Base-by-base conservation (phyloP, 2,797 vertebrate species). In the Clarias fuscus region DNA sequence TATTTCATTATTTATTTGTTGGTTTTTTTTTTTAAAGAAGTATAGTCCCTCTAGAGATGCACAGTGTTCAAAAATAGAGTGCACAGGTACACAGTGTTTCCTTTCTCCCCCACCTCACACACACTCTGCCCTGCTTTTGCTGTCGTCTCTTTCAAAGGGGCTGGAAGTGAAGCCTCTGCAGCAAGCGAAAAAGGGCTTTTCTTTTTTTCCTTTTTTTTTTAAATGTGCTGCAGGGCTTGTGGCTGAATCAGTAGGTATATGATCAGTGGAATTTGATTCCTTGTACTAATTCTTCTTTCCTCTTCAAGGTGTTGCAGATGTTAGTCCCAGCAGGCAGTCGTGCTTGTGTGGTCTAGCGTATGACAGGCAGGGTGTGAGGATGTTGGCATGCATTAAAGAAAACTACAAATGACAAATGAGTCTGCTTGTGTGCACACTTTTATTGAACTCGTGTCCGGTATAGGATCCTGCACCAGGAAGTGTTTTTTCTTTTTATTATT, bases 21-120 rank as follows among this genome's bases (percentile, higher is more conserved):
- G 2, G 1, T 33, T 33, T 33, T 2, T 22, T 82, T 53, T 59
- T 5, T 78, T 6, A 22, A 53, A 53, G 11, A 53, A 5, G 5
- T 27, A 24, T 40, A n/a, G 22, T n/a, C 1, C 56, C 61, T 70
- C 71, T 56, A 82, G 62, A 18, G 30, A 11, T 24, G 17, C 65
- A 43, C 17, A 77, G 22, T 64, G 43, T 86, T 85, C 30, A 87
- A 87, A 86, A 5, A 24, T 67, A 79, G 20, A 61, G 67, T 71
- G 65, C 27, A 58, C 37, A 58, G 61, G 73, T 73, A 53, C 68
- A 84, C 14, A 59, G 22, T 80, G 77, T 75, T 72, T 73, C 67
- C 73, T 72, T 56, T 10, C 27, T 24, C 53, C 24, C 43, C 17
- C 62, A 2, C 40, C 1, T 5, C 10, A 65, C 20, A 64, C 62